phyloP scores from a whole-genome alignment of 2,113 vertebrate species.

The Pachycephala philippinensis region DNA sequence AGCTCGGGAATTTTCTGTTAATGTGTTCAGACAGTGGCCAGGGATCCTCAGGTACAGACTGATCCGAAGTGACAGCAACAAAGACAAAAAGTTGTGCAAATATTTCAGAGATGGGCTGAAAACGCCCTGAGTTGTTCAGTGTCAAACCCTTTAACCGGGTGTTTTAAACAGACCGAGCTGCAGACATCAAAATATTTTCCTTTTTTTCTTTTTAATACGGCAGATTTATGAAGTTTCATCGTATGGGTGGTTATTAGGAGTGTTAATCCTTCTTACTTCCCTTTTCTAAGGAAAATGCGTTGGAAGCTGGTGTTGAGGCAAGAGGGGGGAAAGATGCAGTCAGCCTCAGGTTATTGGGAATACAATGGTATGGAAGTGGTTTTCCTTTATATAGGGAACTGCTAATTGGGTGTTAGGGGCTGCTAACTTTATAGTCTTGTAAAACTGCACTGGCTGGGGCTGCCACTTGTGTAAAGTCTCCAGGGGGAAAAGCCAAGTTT shows the following conservation, averaged over 20 bases:
- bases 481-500: background rate
- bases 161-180: background rate
- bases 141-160: background rate
- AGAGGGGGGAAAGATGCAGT: background rate
- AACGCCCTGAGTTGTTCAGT: background rate
- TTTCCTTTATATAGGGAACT: conserved; percentile 48
- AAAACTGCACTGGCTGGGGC: conserved; percentile 35
- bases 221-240: background rate
- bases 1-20: background rate
- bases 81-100: background rate
- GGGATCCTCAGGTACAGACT: background rate
- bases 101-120: background rate
- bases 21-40: background rate
- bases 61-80: background rate
- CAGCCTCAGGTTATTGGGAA: background rate
- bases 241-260: background rate
- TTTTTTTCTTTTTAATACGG: background rate
- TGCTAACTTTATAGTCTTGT: conserved; percentile 69
- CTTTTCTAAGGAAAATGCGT: background rate
- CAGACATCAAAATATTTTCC: background rate
- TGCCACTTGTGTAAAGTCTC: background rate
- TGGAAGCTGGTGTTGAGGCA: background rate
- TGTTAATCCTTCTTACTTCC: background rate
- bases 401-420: conserved; percentile 65
- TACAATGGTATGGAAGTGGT: conserved; percentile 33